A percentile compares a stretch with the other conserved stretches of the same genome.
Conservation (phyloP, 2,797 vertebrate genomes). For the Periparus ater region DNA sequence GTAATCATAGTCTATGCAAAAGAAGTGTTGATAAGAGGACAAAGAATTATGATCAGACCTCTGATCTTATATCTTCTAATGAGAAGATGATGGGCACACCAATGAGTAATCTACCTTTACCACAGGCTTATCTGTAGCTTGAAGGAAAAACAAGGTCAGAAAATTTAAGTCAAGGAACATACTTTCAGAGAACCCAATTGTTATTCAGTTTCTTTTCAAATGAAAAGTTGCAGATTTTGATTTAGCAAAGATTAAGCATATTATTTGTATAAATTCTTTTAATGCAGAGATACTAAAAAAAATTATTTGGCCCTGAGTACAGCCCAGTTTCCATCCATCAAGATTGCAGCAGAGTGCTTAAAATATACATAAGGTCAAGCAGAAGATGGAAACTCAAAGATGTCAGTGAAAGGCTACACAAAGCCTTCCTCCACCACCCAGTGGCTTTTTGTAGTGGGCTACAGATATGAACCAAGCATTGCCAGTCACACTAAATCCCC, state of each 20-base stretch:
- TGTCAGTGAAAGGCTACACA: background rate
- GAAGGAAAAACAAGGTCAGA: background rate
- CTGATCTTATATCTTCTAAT: background rate
- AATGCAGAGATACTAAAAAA: background rate
- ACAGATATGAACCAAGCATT: background rate
- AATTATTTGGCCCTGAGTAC: accelerated
- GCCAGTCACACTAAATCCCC: background rate
- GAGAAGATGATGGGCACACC: background rate
- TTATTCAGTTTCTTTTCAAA: background rate
- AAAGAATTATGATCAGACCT: background rate
- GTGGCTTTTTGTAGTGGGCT: background rate
- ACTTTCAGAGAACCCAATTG: background rate
- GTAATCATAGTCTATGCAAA: background rate
- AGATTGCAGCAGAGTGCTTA: background rate
- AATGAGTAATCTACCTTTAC: background rate
- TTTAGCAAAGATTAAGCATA: background rate
- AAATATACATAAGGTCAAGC: accelerated
- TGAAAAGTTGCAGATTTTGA: background rate
- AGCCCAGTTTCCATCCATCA: background rate
- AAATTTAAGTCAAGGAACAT: background rate
- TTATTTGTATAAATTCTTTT: background rate
- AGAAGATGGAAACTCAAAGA: background rate
- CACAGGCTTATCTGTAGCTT: background rate
- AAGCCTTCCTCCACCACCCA: background rate
- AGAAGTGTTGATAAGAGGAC: background rate